These are phyloP conservation scores for Silvanus unidentatus DNA, from an alignment of 2,888 invertebrate genomes.

Conservation along the genomic window DNA sequence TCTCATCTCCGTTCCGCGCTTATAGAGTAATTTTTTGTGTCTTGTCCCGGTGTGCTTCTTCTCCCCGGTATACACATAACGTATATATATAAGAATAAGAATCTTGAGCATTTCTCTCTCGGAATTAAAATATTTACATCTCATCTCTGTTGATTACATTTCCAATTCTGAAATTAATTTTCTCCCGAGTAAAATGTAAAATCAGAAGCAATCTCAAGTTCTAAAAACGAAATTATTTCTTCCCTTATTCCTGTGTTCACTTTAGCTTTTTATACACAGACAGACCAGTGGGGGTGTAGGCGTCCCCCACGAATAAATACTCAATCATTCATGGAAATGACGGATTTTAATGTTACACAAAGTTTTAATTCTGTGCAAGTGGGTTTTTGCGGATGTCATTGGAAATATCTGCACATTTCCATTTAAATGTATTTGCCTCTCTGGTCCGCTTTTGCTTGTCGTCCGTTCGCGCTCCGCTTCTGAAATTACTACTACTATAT, in stretches of 20 bases:
- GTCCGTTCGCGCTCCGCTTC: constrained; percentile 9
- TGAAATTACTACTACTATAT: constrained; percentile 42
- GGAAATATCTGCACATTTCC: constrained; percentile 45
- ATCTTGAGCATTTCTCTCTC: constrained; percentile 23
- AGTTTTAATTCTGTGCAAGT: constrained; percentile 42
- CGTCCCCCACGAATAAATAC: constrained; percentile 36
- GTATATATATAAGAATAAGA: constrained; percentile 17
- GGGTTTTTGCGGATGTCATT: constrained; percentile 34
- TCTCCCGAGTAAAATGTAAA: constrained; percentile 41
- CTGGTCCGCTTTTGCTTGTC: constrained; percentile 26
- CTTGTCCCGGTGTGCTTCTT: too few species aligned
- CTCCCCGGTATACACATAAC: too few species aligned
- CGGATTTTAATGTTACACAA: constrained; percentile 46
- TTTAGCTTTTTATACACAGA: constrained; percentile 27
- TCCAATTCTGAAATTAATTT: constrained; percentile 46
- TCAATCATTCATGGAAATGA: constrained; percentile 48
- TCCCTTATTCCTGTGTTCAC: constrained; percentile 31
- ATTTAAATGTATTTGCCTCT: constrained; percentile 46
- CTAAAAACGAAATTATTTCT: constrained; percentile 43
- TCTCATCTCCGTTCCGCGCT: not conserved
- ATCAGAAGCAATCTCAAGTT: constrained; percentile 41
- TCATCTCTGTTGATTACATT: constrained; percentile 44
- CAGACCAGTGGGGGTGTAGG: too few species aligned
- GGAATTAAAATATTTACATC: constrained; percentile 44
- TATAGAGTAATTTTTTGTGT: too few species aligned